A percentile compares a stretch with the other conserved stretches of the same genome.
phyloP scores from a whole-genome alignment of 1,140 invertebrate genomes.

The Psilanteris sp. region DNA sequence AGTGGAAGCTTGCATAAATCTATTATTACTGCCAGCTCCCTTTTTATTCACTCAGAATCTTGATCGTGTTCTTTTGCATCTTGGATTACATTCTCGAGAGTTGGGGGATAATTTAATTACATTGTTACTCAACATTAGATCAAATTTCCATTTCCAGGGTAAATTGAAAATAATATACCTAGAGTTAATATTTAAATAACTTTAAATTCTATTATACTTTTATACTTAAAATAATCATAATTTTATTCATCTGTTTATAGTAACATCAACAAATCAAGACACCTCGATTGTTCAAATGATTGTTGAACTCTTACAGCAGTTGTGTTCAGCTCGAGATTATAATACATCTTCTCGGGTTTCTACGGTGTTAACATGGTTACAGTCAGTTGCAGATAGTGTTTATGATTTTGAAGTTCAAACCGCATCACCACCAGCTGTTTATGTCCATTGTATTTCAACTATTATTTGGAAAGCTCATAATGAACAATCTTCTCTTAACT shows the following conservation, averaged over 20 bases:
- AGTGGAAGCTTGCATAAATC: conserved; percentile 86
- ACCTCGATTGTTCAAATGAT: conserved; percentile 84
- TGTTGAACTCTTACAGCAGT: conserved; percentile 88
- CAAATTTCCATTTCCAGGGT: conserved; percentile 73
- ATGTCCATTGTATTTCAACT: conserved; percentile 86
- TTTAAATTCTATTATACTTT: no score
- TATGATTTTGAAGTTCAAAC: conserved; percentile 61
- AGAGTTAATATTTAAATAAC: no score
- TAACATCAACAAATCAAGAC: conserved; percentile 71
- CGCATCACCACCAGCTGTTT: conserved; percentile 79
- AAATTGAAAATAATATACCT: no score
- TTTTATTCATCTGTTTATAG: conserved; percentile 54
- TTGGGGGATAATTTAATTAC: conserved; percentile 82
- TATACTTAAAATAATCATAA: conserved; percentile 17
- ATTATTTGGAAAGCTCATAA: conserved; percentile 90
- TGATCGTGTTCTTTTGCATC: conserved; percentile 83
- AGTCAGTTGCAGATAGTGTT: conserved; percentile 78
- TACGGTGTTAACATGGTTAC: conserved; percentile 84
- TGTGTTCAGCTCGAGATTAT: conserved; percentile 83
- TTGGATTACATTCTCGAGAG: conserved; percentile 82
- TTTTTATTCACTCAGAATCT: conserved; percentile 83
- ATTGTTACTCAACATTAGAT: conserved; percentile 82
- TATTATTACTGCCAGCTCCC: conserved; percentile 85
- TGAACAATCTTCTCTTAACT: conserved; percentile 79
- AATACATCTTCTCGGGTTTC: conserved; percentile 79